Evolutionary conservation across 2,113 vertebrate genomes (phyloP).

Genomic region (Anarrhichthys ocellatus): DNA sequence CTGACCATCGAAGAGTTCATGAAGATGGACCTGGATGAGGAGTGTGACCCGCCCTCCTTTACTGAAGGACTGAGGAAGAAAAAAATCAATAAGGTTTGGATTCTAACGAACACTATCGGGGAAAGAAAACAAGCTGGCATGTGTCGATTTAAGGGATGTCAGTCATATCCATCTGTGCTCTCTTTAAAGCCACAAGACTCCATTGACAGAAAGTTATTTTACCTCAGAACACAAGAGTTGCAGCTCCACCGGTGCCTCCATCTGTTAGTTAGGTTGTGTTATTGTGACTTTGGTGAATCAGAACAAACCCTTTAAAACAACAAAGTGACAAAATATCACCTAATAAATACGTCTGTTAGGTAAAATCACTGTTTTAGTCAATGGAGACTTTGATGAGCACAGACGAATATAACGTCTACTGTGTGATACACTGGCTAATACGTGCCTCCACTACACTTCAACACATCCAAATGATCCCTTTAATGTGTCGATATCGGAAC

Average conservation of each 20-base stretch:
- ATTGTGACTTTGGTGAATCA: no score
- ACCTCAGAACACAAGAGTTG: no score
- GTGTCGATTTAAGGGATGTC: neutral
- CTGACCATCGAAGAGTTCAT: constrained; percentile 97
- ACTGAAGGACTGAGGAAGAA: constrained; percentile 89
- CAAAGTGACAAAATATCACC: neutral
- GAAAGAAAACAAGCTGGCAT: neutral
- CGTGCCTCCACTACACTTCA: neutral
- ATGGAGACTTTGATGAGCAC: neutral
- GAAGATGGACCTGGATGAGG: constrained; percentile 92
- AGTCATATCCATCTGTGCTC: no score
- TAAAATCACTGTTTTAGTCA: no score
- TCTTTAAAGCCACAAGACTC: no score
- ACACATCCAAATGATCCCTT: neutral
- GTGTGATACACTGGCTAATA: neutral
- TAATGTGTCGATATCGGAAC: neutral
- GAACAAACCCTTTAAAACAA: neutral
- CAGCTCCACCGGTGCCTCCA: no score
- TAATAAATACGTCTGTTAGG: no score
- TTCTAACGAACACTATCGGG: fast-evolving
- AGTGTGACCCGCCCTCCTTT: constrained; percentile 96
- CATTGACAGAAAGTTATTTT: no score
- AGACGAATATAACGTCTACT: neutral
- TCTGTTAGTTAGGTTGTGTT: no score
- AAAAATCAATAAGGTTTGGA: constrained; percentile 86